Percentiles rank a stretch among this genome's conserved stretches.
Conservation (phyloP, 2,888 invertebrate species). For the Electrophaes corylata region DNA sequence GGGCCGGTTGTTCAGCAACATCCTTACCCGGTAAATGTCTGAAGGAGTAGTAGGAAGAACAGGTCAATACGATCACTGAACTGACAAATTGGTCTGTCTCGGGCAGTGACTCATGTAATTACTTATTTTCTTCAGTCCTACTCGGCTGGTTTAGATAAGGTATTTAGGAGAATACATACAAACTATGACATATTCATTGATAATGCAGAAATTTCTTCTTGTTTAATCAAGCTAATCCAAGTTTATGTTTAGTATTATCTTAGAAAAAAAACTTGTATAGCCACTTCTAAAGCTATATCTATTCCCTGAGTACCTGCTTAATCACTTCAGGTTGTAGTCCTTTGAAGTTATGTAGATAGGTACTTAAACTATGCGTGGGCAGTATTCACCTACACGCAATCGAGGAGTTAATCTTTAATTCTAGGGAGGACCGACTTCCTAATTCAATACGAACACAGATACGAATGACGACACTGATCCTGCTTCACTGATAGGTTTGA, state of each 20-base stretch:
- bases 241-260: not conserved
- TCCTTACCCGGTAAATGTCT: constrained; percentile 54
- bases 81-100: constrained; percentile 42
- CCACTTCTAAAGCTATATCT: not conserved
- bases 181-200: not conserved
- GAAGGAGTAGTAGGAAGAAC: constrained; percentile 40
- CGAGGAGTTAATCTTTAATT: constrained; percentile 1
- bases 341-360: constrained; percentile 4
- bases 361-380: constrained; percentile 16
- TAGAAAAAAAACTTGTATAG: not conserved
- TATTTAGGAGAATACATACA: constrained; percentile 3
- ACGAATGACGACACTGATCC: constrained; percentile 17
- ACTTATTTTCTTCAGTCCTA: constrained; percentile 23
- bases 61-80: constrained; percentile 49
- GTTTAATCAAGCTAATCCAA: not conserved
- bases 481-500: constrained; percentile 36
- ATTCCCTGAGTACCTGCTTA: not conserved
- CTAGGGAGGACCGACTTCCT: not conserved
- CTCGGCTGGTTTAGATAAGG: not conserved
- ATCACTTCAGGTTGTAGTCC: constrained; percentile 1
- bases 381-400: constrained; percentile 9
- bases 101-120: constrained; percentile 35
- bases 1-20: constrained; percentile 53
- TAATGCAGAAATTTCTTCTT: not conserved
- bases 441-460: constrained; percentile 8